Evolutionary conservation across 2,888 invertebrate species (phyloP), one percentile per base, ranked within the genome.

Genomic region (Stenotaenia linearis): DNA sequence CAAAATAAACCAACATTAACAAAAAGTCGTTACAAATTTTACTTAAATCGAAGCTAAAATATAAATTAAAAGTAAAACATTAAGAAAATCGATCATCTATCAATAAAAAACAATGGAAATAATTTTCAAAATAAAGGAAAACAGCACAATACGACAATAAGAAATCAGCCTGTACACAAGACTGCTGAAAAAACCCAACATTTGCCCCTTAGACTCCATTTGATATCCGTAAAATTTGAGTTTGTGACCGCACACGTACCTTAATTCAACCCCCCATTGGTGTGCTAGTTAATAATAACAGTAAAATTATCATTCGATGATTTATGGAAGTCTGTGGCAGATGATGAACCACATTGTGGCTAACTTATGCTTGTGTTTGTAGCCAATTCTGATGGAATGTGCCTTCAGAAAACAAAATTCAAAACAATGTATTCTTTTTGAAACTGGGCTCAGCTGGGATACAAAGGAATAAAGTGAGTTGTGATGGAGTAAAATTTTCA

Each of bases 111-210:
- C 15, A 15, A 56, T 56, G 18, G 18, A 56, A n/a, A 56, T n/a
- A n/a, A n/a, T n/a, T n/a, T n/a, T n/a, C n/a, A 45, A 45, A 45
- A 3, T 4, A n/a, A 61, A 25, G 25, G 21, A 25, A 56, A 56
- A 23, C 6, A 61, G 61, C 61, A 61, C 61, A 61, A 61, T 61
- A 25, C 28, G 23, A 61, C 61, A 61, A 61, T 61, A 12, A 61
- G 61, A 61, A 61, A 61, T 25, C 61, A 61, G 61, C 61, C 61
- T 61, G 61, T 61, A 61, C 61, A 61, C 61, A 61, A 61, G 61
- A 61, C 61, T 61, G 61, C 25, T 61, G 61, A 61, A 12, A 25
- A 61, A 61, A 61, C 61, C 61, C 61, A 61, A 28, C 61, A 61
- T 61, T 61, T 61, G 61, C 61, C 61, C 23, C 25, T 61, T 61